Conservation (phyloP, 1,140 invertebrate genomes). For the Cydia fagiglandana region DNA sequence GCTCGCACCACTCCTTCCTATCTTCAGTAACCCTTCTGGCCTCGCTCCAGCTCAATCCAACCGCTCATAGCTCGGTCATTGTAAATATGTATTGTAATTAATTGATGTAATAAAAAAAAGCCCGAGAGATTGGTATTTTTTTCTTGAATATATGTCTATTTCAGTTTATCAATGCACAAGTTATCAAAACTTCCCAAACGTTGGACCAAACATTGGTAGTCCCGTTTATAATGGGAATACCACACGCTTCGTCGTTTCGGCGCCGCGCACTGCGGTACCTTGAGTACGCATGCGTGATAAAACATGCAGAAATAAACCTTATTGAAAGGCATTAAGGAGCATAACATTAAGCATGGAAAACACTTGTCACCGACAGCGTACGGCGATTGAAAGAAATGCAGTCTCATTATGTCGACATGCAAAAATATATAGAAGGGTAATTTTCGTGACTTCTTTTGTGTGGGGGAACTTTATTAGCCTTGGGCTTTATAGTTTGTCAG, state of each 20-base stretch:
- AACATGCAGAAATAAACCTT: neutral
- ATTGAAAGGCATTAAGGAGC: neutral
- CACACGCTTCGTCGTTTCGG: constrained; percentile 51
- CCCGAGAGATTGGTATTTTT: too few relatives aligned
- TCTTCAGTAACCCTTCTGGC: too few relatives aligned
- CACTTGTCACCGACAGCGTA: constrained; percentile 16
- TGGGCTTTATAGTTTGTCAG: neutral
- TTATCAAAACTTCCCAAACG: constrained; percentile 34
- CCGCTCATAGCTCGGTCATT: too few relatives aligned
- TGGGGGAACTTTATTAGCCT: neutral
- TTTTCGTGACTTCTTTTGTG: neutral
- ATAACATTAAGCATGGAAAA: constrained; percentile 23
- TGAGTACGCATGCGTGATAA: constrained; percentile 61
- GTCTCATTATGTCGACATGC: constrained; percentile 37
- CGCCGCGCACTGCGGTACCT: constrained; percentile 55
- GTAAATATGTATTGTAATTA: too few relatives aligned
- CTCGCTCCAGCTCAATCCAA: too few relatives aligned
- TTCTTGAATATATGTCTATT: too few relatives aligned
- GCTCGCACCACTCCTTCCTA: too few relatives aligned
- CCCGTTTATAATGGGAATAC: constrained; percentile 44
- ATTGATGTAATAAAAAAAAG: too few relatives aligned
- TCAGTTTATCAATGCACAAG: neutral
- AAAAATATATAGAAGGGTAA: constrained; percentile 21
- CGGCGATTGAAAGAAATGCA: constrained; percentile 47
- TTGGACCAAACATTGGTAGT: constrained; percentile 39